Base-by-base conservation (phyloP, 1,140 invertebrate species). In the Drosophila bocqueti region DNA sequence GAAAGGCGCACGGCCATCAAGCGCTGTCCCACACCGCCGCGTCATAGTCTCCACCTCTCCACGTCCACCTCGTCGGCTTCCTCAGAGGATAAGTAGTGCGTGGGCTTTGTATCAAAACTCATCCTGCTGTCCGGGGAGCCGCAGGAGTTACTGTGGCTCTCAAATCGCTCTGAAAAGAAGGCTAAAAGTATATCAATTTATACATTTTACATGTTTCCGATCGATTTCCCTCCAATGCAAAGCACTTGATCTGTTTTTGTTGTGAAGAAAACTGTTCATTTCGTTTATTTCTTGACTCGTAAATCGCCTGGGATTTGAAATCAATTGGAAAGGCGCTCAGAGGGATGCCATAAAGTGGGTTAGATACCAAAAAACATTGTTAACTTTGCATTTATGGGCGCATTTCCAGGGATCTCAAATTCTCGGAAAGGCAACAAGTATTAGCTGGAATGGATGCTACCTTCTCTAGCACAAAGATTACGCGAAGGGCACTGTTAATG, bases 81-180 rank as follows among this genome's bases (percentile, higher is more conserved):
- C 11, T 62, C 57, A 10, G 75, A 78, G 26, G 73, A 49, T 18
- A 76, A 76, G 73, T 76, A 78, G 45, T 21, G 49, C 1, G 2
- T 24, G 24, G 24, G 24, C 5, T n/a, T n/a, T 3, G 15, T 29
- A 18, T 13, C 11, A 34, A 8, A 18, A 7, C 11, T 54, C 1
- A 11, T 52, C 29, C n/a, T 46, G 43, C 42, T 42, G n/a, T 18
- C n/a, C 11, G 11, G 49, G n/a, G 11, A 15, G 18, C 50, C 31
- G 21, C 13, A 36, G 50, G 21, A 21, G 21, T 21, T 3, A 11
- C n/a, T 31, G 26, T 34, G 9, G 9, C 10, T 34, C 9, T 31
- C 7, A 31, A 31, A 29, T 29, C 29, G 8, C 29, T 8, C 29
- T 8, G 8, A 29, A 29, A 29, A 29, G 7, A 7, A 29, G 26